phyloP scores from a whole-genome alignment of 2,113 vertebrate species.

The Sinocyclocheilus grahami region DNA sequence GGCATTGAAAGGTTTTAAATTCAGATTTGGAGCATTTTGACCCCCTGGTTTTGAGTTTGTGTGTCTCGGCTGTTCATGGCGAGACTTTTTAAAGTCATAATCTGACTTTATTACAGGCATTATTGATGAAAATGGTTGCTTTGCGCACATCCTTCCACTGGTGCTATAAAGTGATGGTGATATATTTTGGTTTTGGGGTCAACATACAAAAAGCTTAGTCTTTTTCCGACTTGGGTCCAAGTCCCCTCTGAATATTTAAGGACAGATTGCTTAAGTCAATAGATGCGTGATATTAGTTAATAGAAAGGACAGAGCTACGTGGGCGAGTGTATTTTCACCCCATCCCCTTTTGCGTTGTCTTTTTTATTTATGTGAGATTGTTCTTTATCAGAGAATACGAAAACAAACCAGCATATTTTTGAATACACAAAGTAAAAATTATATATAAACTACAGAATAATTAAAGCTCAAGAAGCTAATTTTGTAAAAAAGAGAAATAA shows the following conservation, averaged over 20 bases:
- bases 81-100: not conserved
- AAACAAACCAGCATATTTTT: conserved; percentile 82
- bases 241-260: conserved; percentile 64
- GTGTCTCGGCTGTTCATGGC: not conserved
- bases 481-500: conserved; percentile 68
- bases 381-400: conserved; percentile 68
- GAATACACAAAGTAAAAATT: conserved; percentile 71
- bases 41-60: not conserved
- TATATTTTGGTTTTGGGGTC: conserved; percentile 7
- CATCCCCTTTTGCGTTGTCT: conserved; percentile 67
- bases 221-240: conserved; percentile 38
- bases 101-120: not conserved
- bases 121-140: not conserved
- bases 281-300: conserved; percentile 46
- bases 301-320: conserved; percentile 64
- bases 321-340: conserved; percentile 12
- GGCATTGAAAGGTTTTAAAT: not conserved
- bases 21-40: not conserved
- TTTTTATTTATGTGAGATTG: conserved; percentile 66
- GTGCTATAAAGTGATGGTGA: not conserved
- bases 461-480: conserved; percentile 67
- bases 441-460: conserved; percentile 69
- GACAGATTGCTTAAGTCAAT: conserved; percentile 67
- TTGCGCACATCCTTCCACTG: not conserved
- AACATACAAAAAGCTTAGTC: conserved; percentile 24